A percentile compares a stretch with the other conserved stretches of the same genome.
These are phyloP conservation scores for Drosophila phalerata DNA, from an alignment of 2,888 invertebrate species.

Conservation along the genomic window DNA sequence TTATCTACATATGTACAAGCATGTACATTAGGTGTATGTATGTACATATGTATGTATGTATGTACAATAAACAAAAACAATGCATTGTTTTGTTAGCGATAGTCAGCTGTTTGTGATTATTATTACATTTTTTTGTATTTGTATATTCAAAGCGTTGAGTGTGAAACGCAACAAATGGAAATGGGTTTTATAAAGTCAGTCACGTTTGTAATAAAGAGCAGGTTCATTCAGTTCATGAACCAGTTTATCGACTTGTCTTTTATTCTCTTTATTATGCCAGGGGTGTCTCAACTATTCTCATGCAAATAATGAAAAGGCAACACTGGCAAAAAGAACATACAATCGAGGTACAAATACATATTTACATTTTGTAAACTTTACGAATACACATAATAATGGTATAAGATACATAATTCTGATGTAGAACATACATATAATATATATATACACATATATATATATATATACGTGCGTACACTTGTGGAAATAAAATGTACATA, in stretches of 20 bases:
- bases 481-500: conserved; percentile 28
- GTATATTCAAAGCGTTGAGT: conserved; percentile 11
- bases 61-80: conserved; percentile 36
- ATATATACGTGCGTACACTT: conserved; percentile 22
- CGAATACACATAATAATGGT: not conserved
- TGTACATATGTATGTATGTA: not conserved
- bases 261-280: conserved; percentile 42
- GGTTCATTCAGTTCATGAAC: conserved; percentile 59
- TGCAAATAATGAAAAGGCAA: conserved; percentile 39
- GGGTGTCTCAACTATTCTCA: conserved; percentile 43
- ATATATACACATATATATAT: conserved; percentile 9
- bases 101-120: conserved; percentile 47
- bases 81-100: conserved; percentile 24
- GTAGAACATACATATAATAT: not conserved
- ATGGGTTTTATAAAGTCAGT: conserved; percentile 22
- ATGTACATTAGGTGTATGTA: conserved; percentile 18
- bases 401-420: conserved; percentile 3
- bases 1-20: conserved; percentile 36
- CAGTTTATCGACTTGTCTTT: conserved; percentile 53
- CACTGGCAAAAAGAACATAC: conserved; percentile 36
- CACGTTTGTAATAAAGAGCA: conserved; percentile 51
- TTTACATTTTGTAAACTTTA: not conserved
- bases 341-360: not conserved
- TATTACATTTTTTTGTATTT: conserved; percentile 3
- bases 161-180: conserved; percentile 18